Evolutionary conservation across 2,113 vertebrate species (phyloP).

Genomic region (Paramisgurnus dabryanus): DNA sequence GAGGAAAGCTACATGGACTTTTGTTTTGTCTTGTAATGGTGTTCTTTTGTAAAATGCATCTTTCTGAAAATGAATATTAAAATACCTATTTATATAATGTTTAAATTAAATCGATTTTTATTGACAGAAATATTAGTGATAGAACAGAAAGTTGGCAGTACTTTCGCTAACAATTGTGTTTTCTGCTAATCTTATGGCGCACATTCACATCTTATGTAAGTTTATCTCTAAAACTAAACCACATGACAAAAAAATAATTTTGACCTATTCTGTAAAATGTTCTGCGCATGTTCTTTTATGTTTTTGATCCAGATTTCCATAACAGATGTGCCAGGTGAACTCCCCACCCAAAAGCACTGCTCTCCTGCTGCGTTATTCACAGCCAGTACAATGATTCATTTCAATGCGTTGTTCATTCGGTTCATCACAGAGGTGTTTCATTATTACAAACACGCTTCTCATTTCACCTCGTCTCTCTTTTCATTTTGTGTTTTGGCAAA

Average conservation of each 20-base stretch:
- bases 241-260: slow-evolving; percentile 7
- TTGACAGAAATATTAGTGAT: no score
- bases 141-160: no score
- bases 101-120: no score
- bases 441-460: slow-evolving; percentile 47
- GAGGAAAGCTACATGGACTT: no score
- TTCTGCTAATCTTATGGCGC: no score
- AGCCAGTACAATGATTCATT: slow-evolving; percentile 31
- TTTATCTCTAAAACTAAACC: not conserved
- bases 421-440: slow-evolving; percentile 38
- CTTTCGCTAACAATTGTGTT: no score
- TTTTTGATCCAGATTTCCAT: slow-evolving; percentile 39
- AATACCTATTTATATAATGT: no score
- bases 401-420: slow-evolving; percentile 1
- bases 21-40: no score
- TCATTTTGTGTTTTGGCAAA: not conserved
- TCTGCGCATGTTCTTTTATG: slow-evolving; percentile 27
- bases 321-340: slow-evolving; percentile 48
- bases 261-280: slow-evolving; percentile 6
- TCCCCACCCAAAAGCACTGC: slow-evolving; percentile 33
- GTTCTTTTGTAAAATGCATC: not conserved
- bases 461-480: not conserved
- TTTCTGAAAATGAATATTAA: no score
- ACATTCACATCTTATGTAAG: not conserved
- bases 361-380: slow-evolving; percentile 40